Evolutionary conservation across 1,140 invertebrate species (phyloP).

Genomic region (Drosophila ambigua): DNA sequence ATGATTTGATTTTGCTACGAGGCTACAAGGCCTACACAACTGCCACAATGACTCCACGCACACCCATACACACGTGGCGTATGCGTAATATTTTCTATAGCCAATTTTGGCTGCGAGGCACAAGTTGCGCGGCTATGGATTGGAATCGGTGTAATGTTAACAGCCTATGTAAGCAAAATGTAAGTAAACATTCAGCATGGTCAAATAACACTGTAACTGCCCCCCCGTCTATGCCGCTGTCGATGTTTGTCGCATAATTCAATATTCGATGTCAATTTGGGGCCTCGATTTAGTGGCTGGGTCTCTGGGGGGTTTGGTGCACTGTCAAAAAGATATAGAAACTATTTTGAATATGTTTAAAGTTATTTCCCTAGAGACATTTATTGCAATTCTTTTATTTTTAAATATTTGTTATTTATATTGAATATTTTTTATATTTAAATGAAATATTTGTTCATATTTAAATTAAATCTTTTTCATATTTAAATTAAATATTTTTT

Average conservation of each 20-base stretch:
- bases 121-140: conserved; percentile 5
- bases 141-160: conserved; percentile 58
- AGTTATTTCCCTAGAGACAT: no score
- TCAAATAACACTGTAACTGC: conserved; percentile 11
- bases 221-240: conserved; percentile 1
- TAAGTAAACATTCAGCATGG: conserved; percentile 51
- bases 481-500: no score
- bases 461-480: no score
- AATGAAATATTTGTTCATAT: no score
- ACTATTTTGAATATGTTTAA: no score
- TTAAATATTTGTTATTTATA: no score
- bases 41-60: conserved; percentile 13
- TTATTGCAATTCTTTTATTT: no score
- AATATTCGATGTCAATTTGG: conserved; percentile 46
- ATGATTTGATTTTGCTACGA: conserved; percentile 68
- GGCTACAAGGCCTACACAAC: conserved; percentile 16
- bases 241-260: conserved; percentile 41
- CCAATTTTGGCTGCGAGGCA: background rate
- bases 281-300: no score
- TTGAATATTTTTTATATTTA: no score
- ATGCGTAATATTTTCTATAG: conserved; percentile 42
- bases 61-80: conserved; percentile 27
- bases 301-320: no score
- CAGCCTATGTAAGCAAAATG: conserved; percentile 43
- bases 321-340: no score